Conservation (phyloP, 2,113 vertebrate species). For the Stigmatopora nigra region DNA sequence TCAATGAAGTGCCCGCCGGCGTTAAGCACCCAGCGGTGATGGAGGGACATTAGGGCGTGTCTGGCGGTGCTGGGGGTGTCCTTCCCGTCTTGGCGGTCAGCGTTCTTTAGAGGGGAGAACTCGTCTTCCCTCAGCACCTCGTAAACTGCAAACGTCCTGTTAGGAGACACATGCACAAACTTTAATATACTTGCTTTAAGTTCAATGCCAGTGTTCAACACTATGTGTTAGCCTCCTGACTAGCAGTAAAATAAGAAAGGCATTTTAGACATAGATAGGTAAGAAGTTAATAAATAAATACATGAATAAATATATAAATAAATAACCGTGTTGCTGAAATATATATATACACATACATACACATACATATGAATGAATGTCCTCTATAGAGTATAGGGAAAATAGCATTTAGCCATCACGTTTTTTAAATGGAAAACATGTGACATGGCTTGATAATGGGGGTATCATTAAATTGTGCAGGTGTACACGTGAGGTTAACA, state of each 20-base stretch:
- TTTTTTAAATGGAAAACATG: background rate
- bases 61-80: conserved; percentile 94
- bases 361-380: too few relatives aligned
- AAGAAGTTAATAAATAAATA: too few relatives aligned
- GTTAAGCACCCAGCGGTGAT: conserved; percentile 96
- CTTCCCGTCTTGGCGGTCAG: conserved; percentile 90
- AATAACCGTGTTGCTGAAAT: too few relatives aligned
- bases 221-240: too few relatives aligned
- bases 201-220: background rate
- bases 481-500: background rate
- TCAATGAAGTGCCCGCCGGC: conserved; percentile 91
- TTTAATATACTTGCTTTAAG: background rate
- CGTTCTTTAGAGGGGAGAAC: conserved; percentile 94
- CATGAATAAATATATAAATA: too few relatives aligned
- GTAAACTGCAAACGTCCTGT: conserved; percentile 86
- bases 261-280: too few relatives aligned
- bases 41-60: conserved; percentile 88
- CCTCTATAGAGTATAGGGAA: too few relatives aligned
- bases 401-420: too few relatives aligned
- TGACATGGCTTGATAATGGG: background rate
- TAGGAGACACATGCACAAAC: background rate
- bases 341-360: too few relatives aligned
- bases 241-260: too few relatives aligned
- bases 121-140: conserved; percentile 93
- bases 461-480: background rate